These are phyloP conservation scores for Xiphophorus hellerii DNA, from an alignment of 2,113 vertebrate species.

Conservation along the genomic window DNA sequence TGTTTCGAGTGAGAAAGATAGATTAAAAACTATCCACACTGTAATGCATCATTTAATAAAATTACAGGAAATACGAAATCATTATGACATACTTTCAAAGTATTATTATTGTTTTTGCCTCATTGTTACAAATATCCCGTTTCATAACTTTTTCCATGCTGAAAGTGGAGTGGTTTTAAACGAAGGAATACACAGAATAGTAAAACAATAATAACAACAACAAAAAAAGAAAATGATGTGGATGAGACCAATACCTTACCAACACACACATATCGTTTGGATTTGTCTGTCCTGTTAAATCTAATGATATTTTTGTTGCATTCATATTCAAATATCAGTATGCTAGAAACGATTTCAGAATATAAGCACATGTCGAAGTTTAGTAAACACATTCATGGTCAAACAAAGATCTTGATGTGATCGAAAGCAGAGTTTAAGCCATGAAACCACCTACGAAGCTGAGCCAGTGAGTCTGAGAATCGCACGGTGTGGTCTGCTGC, in stretches of 20 bases:
- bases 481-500: conserved; percentile 69
- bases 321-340: neutral
- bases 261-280: neutral
- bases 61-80: too few relatives aligned
- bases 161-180: neutral
- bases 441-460: conserved; percentile 38
- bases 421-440: conserved; percentile 25
- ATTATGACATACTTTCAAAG: too few relatives aligned
- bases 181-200: neutral
- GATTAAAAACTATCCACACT: too few relatives aligned
- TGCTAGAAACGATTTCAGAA: neutral
- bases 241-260: neutral
- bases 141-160: neutral
- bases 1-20: too few relatives aligned
- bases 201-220: neutral
- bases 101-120: neutral
- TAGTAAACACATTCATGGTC: conserved; percentile 4
- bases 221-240: neutral
- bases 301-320: neutral
- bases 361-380: neutral
- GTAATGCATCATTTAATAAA: too few relatives aligned
- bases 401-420: conserved; percentile 1
- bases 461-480: conserved; percentile 57
- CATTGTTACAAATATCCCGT: too few relatives aligned
- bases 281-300: neutral